Evolutionary conservation across 2,888 invertebrate species (phyloP).

Genomic region (Smittia sp.): DNA sequence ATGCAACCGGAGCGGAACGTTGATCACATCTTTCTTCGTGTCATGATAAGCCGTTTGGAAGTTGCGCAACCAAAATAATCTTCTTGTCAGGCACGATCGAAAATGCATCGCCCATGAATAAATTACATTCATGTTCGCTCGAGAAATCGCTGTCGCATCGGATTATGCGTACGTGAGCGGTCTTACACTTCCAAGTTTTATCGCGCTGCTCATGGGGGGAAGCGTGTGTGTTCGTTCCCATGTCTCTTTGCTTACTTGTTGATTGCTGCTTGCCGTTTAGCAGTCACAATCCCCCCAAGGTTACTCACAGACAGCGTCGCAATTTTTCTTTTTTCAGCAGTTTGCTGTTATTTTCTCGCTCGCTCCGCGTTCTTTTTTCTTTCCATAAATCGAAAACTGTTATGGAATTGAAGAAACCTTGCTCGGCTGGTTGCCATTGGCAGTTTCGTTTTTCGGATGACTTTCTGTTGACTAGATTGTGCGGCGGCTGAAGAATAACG

Average conservation of each 20-base stretch:
- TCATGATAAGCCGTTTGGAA: too few species aligned
- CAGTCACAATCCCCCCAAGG: conserved; percentile 10
- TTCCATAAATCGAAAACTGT: conserved; percentile 8
- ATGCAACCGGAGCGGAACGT: too few species aligned
- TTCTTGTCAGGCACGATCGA: background rate
- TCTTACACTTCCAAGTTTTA: background rate
- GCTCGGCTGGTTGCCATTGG: conserved; percentile 1
- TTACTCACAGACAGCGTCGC: conserved; percentile 12
- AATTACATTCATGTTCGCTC: background rate
- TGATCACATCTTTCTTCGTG: too few species aligned
- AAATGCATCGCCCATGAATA: background rate
- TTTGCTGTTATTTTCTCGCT: conserved; percentile 19
- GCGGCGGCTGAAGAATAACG: too few species aligned
- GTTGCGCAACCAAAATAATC: background rate
- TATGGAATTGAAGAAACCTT: conserved; percentile 16
- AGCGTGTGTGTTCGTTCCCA: background rate
- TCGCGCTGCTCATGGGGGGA: background rate
- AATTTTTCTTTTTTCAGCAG: conserved; percentile 9
- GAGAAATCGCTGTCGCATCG: background rate
- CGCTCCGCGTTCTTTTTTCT: conserved; percentile 6
- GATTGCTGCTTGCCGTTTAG: conserved; percentile 19
- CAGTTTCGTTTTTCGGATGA: background rate
- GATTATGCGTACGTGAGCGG: conserved; percentile 3
- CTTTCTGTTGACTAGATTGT: background rate
- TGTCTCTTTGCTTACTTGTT: background rate